Percentiles rank a stretch among this genome's conserved stretches.
These are phyloP conservation scores for Turnix velox DNA, from an alignment of 2,113 vertebrate genomes.

Conservation along the genomic window DNA sequence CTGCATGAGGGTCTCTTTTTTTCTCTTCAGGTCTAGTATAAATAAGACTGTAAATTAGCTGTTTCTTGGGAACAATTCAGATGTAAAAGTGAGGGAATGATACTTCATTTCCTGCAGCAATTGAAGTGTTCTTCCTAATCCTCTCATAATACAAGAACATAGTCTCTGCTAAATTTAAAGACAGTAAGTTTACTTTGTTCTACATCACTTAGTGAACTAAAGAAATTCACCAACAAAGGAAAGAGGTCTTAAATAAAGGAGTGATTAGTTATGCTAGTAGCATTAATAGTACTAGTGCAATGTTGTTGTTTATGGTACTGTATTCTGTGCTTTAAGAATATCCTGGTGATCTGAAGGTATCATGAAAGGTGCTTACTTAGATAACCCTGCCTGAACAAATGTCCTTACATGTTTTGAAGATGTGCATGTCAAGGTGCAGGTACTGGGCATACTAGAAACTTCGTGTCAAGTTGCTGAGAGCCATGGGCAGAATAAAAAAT, in stretches of 20 bases:
- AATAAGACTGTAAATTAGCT: not conserved
- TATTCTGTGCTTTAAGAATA: not conserved
- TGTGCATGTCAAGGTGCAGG: not conserved
- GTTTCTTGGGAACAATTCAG: not conserved
- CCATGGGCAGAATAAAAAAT: not conserved
- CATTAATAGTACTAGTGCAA: not conserved
- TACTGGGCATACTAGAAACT: not conserved
- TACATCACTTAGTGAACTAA: not conserved
- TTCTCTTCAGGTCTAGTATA: not conserved
- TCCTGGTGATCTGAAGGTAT: not conserved
- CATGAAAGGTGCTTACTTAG: not conserved
- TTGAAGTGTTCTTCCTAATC: not conserved
- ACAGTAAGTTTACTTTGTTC: not conserved
- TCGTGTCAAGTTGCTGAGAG: not conserved
- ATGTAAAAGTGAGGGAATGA: not conserved
- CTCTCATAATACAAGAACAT: not conserved
- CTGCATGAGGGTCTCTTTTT: not conserved
- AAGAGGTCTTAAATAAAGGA: not conserved
- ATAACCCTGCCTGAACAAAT: not conserved
- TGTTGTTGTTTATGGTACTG: not conserved
- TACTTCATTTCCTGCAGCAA: not conserved
- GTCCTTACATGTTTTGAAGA: not conserved
- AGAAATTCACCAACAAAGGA: not conserved
- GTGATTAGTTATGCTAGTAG: not conserved
- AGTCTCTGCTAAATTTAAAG: not conserved